phyloP scores from a whole-genome alignment of 2,888 invertebrate genomes.

The Ditula angustiorana region DNA sequence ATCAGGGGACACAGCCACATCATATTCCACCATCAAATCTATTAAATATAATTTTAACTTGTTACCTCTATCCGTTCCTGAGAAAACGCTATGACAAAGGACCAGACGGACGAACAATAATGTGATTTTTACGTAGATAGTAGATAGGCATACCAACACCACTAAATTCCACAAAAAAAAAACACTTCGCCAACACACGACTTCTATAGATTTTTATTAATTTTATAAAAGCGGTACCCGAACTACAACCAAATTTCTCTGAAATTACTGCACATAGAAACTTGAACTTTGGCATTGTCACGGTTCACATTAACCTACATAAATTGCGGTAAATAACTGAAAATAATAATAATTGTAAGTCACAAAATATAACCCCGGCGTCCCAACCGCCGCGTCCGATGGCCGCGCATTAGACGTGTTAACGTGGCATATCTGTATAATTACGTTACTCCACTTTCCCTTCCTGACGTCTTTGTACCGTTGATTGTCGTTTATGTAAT shows the following conservation, averaged over 20 bases:
- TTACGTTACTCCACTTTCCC: conserved; percentile 77
- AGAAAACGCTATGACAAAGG: too few relatives aligned
- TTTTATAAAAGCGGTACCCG: not conserved
- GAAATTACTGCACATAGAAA: not conserved
- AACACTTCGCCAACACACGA: not conserved
- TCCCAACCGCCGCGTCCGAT: conserved; percentile 6
- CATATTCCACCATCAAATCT: too few relatives aligned
- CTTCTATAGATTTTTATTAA: not conserved
- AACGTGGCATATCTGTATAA: conserved; percentile 56
- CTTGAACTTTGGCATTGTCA: conserved; percentile 1
- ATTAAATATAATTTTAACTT: too few relatives aligned
- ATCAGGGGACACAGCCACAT: too few relatives aligned
- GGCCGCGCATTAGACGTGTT: conserved; percentile 32
- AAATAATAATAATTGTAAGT: not conserved
- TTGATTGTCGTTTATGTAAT: conserved; percentile 82
- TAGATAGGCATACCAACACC: too few relatives aligned
- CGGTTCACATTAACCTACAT: not conserved
- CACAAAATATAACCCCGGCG: conserved; percentile 1
- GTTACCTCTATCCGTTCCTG: too few relatives aligned
- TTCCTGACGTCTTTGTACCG: conserved; percentile 70
- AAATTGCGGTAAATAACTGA: not conserved
- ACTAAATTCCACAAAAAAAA: not conserved
- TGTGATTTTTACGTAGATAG: too few relatives aligned
- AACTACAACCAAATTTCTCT: not conserved
- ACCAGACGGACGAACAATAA: too few relatives aligned